phyloP scores from a whole-genome alignment of 2,797 vertebrate genomes.

The Dendrocincla fuliginosa region DNA sequence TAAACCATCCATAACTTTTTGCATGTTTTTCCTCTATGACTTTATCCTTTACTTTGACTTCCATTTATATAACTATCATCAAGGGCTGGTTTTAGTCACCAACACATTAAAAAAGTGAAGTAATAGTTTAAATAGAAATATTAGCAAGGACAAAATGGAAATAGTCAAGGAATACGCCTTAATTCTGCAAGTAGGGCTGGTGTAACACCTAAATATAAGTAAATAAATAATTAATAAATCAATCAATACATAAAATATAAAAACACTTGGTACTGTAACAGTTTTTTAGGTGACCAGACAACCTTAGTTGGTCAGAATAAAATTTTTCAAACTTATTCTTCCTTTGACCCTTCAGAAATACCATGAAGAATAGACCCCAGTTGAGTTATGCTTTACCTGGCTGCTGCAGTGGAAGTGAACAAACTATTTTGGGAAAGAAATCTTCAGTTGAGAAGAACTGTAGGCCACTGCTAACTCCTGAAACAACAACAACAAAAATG shows the following conservation, averaged over 20 bases:
- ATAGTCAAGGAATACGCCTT: background rate
- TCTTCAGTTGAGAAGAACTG: background rate
- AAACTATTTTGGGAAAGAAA: background rate
- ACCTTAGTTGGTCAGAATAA: background rate
- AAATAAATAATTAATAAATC: background rate
- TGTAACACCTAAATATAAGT: background rate
- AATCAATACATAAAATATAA: background rate
- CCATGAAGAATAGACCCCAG: background rate
- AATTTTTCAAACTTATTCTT: background rate
- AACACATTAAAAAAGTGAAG: background rate
- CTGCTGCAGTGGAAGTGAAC: fast-evolving
- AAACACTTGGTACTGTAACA: background rate
- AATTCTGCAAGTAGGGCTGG: background rate
- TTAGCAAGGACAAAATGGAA: background rate
- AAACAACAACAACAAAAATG: background rate
- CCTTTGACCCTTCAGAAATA: background rate
- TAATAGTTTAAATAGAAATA: background rate
- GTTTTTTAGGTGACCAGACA: background rate
- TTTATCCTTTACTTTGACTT: background rate
- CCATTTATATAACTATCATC: background rate
- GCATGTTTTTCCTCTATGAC: background rate
- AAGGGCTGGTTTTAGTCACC: background rate
- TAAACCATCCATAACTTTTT: background rate
- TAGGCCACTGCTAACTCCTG: fast-evolving
- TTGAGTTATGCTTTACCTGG: background rate